Conservation (phyloP, 2,797 vertebrate species). For the Chrosomus eos region DNA sequence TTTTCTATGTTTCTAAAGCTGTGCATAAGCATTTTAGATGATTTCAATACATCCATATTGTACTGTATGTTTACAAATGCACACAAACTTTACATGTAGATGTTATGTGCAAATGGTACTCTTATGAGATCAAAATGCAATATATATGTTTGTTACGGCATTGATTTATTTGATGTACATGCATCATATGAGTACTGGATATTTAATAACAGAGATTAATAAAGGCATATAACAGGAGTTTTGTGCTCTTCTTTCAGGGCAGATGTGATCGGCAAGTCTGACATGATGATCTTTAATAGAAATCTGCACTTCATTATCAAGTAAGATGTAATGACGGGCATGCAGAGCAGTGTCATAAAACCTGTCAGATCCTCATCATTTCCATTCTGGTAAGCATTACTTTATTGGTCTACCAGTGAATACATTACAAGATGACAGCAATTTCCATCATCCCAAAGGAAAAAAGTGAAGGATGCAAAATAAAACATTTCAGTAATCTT, state of each 20-base stretch:
- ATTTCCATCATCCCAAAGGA: constrained; percentile 23
- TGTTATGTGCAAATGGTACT: background rate
- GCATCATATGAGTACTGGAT: background rate
- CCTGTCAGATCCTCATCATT: constrained; percentile 30
- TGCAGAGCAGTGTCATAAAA: constrained; percentile 38
- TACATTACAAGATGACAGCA: constrained; percentile 42
- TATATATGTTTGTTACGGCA: background rate
- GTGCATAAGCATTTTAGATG: background rate
- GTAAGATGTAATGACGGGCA: constrained; percentile 36
- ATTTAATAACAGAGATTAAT: background rate
- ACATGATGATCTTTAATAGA: constrained; percentile 46
- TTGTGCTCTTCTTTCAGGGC: constrained; percentile 6
- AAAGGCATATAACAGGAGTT: background rate
- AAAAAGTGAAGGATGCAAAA: constrained; percentile 5
- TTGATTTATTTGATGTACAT: background rate
- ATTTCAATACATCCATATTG: background rate
- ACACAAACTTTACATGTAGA: background rate
- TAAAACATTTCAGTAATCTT: constrained; percentile 36
- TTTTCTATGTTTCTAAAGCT: background rate
- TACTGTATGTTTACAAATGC: background rate
- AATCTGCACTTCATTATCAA: constrained; percentile 48
- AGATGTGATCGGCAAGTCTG: constrained; percentile 36
- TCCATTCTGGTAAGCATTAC: constrained; percentile 27
- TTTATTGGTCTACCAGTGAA: constrained; percentile 39
- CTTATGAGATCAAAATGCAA: background rate